These are phyloP conservation scores for Choristoneura fumiferana DNA, from an alignment of 1,140 invertebrate species.

Conservation along the genomic window DNA sequence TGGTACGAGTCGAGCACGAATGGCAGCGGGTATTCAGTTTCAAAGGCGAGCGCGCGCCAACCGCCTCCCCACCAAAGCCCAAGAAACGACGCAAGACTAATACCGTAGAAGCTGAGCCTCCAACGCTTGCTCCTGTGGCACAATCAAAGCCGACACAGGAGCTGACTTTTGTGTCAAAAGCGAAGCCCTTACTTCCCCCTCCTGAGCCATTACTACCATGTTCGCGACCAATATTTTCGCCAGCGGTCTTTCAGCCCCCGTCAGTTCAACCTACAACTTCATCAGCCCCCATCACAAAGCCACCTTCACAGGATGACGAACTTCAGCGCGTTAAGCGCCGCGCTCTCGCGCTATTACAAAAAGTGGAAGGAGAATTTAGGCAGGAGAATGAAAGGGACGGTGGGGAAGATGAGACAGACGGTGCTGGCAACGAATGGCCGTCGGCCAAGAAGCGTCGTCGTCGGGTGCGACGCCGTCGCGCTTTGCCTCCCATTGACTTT, in stretches of 20 bases:
- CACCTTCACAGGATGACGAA: not conserved
- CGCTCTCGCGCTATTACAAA: not conserved
- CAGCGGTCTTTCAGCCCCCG: not conserved
- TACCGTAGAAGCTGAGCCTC: not conserved
- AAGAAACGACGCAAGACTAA: not conserved
- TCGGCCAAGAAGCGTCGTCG: constrained; percentile 6
- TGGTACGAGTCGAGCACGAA: not conserved
- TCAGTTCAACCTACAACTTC: not conserved
- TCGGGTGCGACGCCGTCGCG: not conserved
- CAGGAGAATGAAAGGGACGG: too few relatives aligned
- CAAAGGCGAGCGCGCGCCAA: not conserved
- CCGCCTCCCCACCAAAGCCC: not conserved
- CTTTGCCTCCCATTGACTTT: not conserved
- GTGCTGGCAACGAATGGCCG: not conserved
- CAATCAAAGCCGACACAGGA: not conserved
- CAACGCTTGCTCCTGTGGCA: not conserved
- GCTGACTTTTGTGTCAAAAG: too few relatives aligned
- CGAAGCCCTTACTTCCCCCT: not conserved
- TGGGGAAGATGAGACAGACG: not conserved
- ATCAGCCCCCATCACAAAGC: not conserved
- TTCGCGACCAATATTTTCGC: not conserved
- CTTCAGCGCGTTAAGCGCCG: not conserved
- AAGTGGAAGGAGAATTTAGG: not conserved
- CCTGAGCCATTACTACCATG: not conserved
- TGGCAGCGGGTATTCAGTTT: not conserved